These are phyloP conservation scores for Zosterops lateralis DNA, from an alignment of 2,113 vertebrate genomes.

Conservation along the genomic window DNA sequence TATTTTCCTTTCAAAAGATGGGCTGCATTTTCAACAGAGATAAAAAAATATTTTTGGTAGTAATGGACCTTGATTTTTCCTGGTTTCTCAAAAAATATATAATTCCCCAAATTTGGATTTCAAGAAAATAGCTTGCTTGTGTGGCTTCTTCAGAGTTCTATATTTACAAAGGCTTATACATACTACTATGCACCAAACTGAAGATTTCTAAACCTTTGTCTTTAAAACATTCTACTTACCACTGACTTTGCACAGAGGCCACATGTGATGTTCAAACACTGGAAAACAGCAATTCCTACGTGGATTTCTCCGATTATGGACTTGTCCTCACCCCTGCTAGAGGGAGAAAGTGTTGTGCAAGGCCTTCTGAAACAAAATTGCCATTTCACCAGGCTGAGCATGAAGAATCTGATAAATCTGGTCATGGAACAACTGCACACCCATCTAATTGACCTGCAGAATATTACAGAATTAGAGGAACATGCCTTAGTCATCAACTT, in stretches of 20 bases:
- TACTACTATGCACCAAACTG: neutral
- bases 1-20: neutral
- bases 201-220: neutral
- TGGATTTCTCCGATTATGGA: neutral
- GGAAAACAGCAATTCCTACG: neutral
- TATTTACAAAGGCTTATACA: neutral
- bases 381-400: neutral
- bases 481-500: neutral
- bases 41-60: neutral
- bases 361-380: neutral
- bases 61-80: neutral
- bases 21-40: neutral
- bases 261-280: rapidly evolving
- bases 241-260: neutral
- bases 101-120: neutral
- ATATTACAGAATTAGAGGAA: neutral
- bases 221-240: neutral
- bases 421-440: neutral
- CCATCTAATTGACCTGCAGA: neutral
- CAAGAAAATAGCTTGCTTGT: neutral
- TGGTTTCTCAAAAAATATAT: neutral
- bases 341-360: neutral
- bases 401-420: neutral
- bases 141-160: neutral
- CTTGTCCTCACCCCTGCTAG: neutral